Base-by-base conservation (phyloP, 2,113 vertebrate genomes). In the Elgaria multicarinata region DNA sequence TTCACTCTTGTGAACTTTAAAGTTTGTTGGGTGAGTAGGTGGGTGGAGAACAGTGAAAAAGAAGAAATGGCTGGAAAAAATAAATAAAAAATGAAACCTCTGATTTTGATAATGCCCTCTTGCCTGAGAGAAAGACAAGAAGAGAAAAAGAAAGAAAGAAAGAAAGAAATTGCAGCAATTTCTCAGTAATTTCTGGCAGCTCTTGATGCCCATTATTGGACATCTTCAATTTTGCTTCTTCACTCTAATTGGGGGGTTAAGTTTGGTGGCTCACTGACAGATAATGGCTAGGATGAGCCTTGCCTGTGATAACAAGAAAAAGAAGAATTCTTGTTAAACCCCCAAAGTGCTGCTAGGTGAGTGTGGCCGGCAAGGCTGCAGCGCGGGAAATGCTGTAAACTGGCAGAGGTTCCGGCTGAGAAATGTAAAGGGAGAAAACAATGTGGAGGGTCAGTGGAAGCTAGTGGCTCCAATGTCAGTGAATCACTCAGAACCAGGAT, bases 151-250 rank as follows among this genome's bases (percentile, higher is more conserved):
- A 20, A 62, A 67, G 55, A 66, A 20, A 26, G 24, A 64, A 53
- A 64, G 24, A 77, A 76, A 67, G 2, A 6, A 1, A 46, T 22
- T 87, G 88, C 87, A 91, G 89, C 78, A 62, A 16, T n/a, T 86
- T 66, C 78, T 87, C 2, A 0, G 72, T 46, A 71, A 33, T 75
- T 91, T 87, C 69, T 53, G 50, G 31, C 82, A 86, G 33, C 69
- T 31, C 62, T 36, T 28, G 28, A 67, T 46, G 78, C 74, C 88
- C 10, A 31, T 92, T 90, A 26, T 4, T 53, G 84, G 84, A 87
- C 67, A 81, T 74, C 42, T 78, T 36, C 55, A 83, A 12, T 0
- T 88, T 88, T 86, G 62, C 31, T 87, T 86, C 86, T 80, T 90
- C n/a, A 24, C 26, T 16, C 86, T 89, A 58, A 86, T 82, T 66